A percentile compares a stretch with the other conserved stretches of the same genome.
Conservation (phyloP, 2,113 vertebrate genomes). For the Halcyon senegalensis region DNA sequence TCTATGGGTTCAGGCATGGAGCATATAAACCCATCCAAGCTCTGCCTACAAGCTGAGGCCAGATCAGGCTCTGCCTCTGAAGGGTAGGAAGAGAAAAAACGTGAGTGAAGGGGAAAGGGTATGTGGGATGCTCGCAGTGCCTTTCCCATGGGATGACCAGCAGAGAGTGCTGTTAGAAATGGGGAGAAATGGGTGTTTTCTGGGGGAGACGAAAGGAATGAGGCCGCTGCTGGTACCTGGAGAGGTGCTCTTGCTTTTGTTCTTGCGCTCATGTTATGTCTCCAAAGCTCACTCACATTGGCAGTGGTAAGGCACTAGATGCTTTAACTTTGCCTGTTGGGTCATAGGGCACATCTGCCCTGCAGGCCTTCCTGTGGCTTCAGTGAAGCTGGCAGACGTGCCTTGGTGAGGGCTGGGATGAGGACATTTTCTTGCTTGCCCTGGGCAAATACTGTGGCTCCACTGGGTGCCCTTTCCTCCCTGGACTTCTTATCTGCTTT, state of each 20-base stretch:
- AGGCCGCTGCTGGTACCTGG: background rate
- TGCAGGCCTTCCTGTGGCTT: background rate
- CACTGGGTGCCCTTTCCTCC: background rate
- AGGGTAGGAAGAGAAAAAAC: background rate
- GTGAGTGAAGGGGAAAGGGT: background rate
- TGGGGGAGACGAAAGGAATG: background rate
- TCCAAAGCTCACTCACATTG: background rate
- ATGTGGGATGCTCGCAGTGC: background rate
- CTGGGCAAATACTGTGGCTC: background rate
- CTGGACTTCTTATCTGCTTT: background rate
- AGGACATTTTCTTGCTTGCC: background rate
- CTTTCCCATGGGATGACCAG: background rate
- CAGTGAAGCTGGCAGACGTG: background rate
- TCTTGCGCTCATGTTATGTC: rapidly evolving
- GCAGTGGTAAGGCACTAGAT: background rate
- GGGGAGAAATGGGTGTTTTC: background rate
- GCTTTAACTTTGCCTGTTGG: rapidly evolving
- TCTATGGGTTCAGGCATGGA: background rate
- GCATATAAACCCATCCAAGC: background rate
- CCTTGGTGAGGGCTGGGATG: background rate
- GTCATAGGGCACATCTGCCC: background rate
- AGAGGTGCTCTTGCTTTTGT: background rate
- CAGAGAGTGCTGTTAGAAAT: background rate
- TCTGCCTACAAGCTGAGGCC: background rate
- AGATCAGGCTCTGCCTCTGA: background rate